Evolutionary conservation across 2,888 invertebrate species (phyloP).

Genomic region (Ormyrus nitidulus): DNA sequence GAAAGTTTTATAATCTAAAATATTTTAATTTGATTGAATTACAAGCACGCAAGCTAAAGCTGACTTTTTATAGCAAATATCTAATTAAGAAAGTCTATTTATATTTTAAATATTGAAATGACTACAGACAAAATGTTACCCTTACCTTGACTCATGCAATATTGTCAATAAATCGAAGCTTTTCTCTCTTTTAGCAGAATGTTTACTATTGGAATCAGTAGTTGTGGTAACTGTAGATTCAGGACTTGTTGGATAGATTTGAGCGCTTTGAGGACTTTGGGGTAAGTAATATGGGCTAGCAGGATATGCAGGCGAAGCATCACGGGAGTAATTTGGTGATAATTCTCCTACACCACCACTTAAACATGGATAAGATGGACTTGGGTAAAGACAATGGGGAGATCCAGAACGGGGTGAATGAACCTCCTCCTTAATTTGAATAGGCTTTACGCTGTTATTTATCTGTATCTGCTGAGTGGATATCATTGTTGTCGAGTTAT

Average conservation of each 20-base stretch:
- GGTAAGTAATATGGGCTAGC: slow-evolving; percentile 73
- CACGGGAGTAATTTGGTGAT: slow-evolving; percentile 71
- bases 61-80: no score
- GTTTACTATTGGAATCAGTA: slow-evolving; percentile 58
- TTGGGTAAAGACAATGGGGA: slow-evolving; percentile 67
- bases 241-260: slow-evolving; percentile 71
- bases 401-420: slow-evolving; percentile 72
- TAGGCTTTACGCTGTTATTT: slow-evolving; percentile 4
- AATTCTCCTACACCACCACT: slow-evolving; percentile 66
- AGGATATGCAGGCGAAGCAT: slow-evolving; percentile 72
- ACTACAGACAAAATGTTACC: not conserved
- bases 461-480: slow-evolving; percentile 10
- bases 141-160: slow-evolving; percentile 73
- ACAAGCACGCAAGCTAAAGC: no score
- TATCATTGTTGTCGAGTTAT: not conserved
- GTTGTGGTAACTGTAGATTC: slow-evolving; percentile 61
- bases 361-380: slow-evolving; percentile 68
- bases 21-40: no score
- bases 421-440: slow-evolving; percentile 78
- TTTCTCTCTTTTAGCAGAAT: slow-evolving; percentile 71
- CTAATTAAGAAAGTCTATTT: no score
- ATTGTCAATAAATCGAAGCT: slow-evolving; percentile 72
- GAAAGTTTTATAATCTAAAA: not conserved
- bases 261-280: slow-evolving; percentile 73
- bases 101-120: no score